Conservation (phyloP, 1,140 invertebrate genomes). For the Cyclina sinensis region DNA sequence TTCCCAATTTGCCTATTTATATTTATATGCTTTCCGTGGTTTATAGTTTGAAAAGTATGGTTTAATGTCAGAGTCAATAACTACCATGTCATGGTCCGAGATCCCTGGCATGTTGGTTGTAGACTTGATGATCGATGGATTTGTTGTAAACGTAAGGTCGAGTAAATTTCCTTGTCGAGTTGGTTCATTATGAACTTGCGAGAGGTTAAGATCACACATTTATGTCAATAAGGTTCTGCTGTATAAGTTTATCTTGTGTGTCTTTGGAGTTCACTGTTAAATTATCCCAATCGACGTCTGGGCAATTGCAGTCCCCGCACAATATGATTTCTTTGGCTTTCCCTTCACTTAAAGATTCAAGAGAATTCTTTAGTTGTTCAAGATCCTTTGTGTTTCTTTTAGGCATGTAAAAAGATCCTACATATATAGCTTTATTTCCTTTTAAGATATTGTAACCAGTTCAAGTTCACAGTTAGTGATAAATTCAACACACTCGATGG, state of each 20-base stretch:
- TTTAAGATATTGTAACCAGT: slow-evolving; percentile 62
- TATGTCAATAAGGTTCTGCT: slow-evolving; percentile 39
- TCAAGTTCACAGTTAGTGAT: slow-evolving; percentile 57
- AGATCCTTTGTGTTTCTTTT: slow-evolving; percentile 29
- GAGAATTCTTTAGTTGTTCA: not conserved
- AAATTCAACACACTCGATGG: slow-evolving; percentile 36
- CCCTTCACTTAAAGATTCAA: not conserved
- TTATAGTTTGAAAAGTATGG: too few species aligned
- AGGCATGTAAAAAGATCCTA: slow-evolving; percentile 39
- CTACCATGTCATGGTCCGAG: too few species aligned
- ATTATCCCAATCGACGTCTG: slow-evolving; percentile 36
- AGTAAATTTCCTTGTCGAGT: slow-evolving; percentile 38
- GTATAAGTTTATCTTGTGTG: slow-evolving; percentile 33
- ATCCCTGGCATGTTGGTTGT: slow-evolving; percentile 32
- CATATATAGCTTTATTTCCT: not conserved
- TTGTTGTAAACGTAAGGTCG: slow-evolving; percentile 46
- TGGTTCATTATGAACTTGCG: slow-evolving; percentile 27
- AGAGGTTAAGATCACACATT: slow-evolving; percentile 20
- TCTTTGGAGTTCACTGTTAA: not conserved
- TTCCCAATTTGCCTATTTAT: not conserved
- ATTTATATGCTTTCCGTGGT: not conserved
- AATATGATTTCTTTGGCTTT: slow-evolving; percentile 7
- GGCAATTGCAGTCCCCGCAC: slow-evolving; percentile 9
- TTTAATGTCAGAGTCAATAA: too few species aligned
- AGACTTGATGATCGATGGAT: slow-evolving; percentile 27